Base-by-base conservation (phyloP, 1,140 invertebrate species). In the Drosophila willistoni region DNA sequence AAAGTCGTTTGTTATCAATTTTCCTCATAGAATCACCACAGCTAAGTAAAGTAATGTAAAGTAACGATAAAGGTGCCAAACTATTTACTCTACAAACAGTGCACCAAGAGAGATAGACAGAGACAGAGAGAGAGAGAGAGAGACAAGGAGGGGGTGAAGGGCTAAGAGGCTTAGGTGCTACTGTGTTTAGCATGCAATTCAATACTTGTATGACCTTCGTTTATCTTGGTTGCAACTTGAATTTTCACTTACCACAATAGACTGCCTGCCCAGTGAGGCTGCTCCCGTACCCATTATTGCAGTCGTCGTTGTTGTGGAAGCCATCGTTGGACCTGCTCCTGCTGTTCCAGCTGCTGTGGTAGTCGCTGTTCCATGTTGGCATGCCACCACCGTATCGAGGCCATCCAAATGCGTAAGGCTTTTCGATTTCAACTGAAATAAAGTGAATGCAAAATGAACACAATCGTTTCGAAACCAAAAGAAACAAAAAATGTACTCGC, bases 321-420 rank as follows among this genome's bases (percentile, higher is more conserved):
- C 68, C 9, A 68, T 13, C 56, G 66, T 7, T 29, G 29, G 9
- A 33, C 34, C 13, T 14, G 67, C 29, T 13, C 63, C 7, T 41
- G 56, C 54, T 47, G 73, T 57, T 70, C 72, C 73, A 29, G 68
- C 61, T 14, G 61, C 64, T 29, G 44, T 22, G 7, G 44, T 51
- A 10, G 44, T n/a, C 3, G 44, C 17, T 1, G 44, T 5, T 51
- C 69, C 78, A 36, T 84, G 91, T 34, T 90, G 89, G 77, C 91
- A 90, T 62, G 91, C 68, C 63, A 82, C 76, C 76, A 75, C 69
- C 36, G 91, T 78, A 64, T 92, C 79, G 56, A 92, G 77, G 75
- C 87, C 86, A 90, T 92, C 91, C 71, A 92, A 81, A 70, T 92
- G 90, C 41, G 91, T 92, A 57, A 92, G 84, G 72, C 91, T 92